Percentiles rank a stretch among this genome's conserved stretches.
Evolutionary conservation across 2,113 vertebrate genomes (phyloP).

Genomic region (Callocephalon fimbriatum): DNA sequence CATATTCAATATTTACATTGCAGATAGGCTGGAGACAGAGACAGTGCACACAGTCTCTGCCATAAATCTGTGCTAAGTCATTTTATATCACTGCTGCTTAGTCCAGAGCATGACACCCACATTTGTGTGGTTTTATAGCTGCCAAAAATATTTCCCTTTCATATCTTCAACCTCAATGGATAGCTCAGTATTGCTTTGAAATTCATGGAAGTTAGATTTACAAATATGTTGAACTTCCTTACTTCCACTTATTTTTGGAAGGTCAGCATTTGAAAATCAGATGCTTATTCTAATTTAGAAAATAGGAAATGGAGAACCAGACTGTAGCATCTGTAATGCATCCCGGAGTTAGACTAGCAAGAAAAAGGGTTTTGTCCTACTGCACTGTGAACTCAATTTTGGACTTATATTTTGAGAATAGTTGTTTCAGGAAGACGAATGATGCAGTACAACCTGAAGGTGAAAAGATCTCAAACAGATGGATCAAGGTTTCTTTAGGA

Average conservation of each 20-base stretch:
- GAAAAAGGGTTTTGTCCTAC: neutral
- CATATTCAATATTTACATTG: neutral
- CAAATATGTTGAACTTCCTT: neutral
- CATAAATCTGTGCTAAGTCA: neutral
- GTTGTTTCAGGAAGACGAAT: neutral
- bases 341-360: neutral
- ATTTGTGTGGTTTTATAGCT: neutral
- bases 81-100: neutral
- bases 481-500: neutral
- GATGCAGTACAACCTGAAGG: neutral
- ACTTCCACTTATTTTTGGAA: neutral
- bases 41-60: neutral
- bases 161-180: neutral
- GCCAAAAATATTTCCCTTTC: neutral
- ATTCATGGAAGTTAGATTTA: neutral
- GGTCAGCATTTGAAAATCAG: neutral
- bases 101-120: neutral
- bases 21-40: neutral
- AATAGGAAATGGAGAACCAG: neutral
- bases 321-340: neutral
- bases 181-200: neutral
- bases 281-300: neutral
- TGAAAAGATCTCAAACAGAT: neutral
- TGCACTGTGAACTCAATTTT: neutral
- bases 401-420: neutral